A percentile compares a stretch with the other conserved stretches of the same genome.
Conservation (phyloP, 2,113 vertebrate species). For the Stictonetta naevosa region DNA sequence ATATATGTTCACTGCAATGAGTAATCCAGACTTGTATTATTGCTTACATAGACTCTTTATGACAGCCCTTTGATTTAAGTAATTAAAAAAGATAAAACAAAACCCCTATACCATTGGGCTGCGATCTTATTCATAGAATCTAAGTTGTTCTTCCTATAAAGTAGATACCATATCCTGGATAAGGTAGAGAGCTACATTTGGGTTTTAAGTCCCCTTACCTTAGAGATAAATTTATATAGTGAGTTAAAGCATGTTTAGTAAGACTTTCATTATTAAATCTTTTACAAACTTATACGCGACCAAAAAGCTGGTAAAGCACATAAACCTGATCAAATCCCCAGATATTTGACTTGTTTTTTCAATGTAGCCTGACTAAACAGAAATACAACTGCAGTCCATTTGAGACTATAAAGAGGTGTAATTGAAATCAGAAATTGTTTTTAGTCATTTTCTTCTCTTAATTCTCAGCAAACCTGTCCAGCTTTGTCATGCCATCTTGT, state of each 20-base stretch:
- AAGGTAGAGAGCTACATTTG: background rate
- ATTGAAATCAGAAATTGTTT: background rate
- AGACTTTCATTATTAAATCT: background rate
- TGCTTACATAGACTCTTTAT: background rate
- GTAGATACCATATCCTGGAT: background rate
- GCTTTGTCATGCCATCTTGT: background rate
- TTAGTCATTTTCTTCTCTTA: background rate
- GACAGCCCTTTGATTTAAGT: background rate
- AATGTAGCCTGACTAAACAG: background rate
- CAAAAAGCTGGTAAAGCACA: background rate
- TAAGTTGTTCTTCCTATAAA: background rate
- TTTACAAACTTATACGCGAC: background rate
- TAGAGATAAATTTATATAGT: background rate
- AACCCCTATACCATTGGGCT: background rate
- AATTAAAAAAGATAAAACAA: background rate
- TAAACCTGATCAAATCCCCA: background rate
- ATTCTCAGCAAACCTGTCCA: background rate
- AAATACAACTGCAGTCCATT: background rate
- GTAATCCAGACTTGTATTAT: background rate
- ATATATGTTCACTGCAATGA: background rate
- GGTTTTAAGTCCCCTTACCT: background rate
- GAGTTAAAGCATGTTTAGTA: background rate
- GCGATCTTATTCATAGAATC: background rate
- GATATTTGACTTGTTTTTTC: background rate
- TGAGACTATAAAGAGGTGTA: background rate